These are phyloP conservation scores for Melieria crassipennis DNA, from an alignment of 2,888 invertebrate genomes.

Conservation along the genomic window DNA sequence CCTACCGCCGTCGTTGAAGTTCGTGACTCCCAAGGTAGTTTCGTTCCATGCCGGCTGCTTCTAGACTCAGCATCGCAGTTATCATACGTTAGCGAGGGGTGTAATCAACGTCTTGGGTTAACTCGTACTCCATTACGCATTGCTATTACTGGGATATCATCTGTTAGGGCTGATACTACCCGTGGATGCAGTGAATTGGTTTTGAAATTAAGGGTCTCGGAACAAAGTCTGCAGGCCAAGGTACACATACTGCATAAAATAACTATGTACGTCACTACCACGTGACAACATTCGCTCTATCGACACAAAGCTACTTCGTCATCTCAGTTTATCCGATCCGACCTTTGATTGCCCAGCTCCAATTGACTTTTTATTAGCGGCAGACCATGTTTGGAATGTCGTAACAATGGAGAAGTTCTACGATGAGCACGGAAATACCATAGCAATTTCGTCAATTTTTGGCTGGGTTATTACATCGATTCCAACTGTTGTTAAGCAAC, in stretches of 20 bases:
- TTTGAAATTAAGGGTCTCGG: background rate
- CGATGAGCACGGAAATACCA: background rate
- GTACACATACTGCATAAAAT: background rate
- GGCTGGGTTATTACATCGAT: background rate
- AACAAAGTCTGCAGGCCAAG: background rate
- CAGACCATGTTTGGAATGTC: background rate
- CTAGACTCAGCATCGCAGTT: conserved; percentile 29
- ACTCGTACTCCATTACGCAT: background rate
- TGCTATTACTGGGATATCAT: conserved; percentile 1
- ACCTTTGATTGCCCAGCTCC: background rate
- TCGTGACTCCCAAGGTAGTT: conserved; percentile 11
- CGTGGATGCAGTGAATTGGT: background rate
- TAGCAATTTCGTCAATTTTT: background rate
- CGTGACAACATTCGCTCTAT: background rate
- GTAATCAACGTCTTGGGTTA: conserved; percentile 7
- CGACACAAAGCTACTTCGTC: background rate
- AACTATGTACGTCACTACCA: conserved; percentile 9
- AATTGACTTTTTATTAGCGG: background rate
- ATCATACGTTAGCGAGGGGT: conserved; percentile 13
- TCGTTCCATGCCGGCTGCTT: conserved; percentile 21
- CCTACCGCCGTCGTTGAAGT: conserved; percentile 33
- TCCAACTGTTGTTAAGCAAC: background rate
- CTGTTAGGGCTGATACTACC: conserved; percentile 3
- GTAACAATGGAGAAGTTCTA: background rate
- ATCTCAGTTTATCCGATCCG: background rate